Conservation (phyloP, 2,113 vertebrate species). For the Pholis gunnellus region DNA sequence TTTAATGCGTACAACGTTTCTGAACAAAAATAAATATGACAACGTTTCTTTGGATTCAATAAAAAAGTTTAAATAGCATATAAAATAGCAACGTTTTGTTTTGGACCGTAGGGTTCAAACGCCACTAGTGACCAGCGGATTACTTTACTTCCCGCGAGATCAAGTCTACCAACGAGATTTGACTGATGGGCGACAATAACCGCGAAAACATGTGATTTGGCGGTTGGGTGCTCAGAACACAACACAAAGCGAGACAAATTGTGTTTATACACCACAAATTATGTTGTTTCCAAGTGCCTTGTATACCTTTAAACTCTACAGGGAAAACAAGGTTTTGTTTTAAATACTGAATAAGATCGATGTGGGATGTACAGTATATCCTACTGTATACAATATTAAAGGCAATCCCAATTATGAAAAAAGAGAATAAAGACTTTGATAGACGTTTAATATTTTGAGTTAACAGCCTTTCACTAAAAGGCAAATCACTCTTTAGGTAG, state of each 20-base stretch:
- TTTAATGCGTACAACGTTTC: background rate
- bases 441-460: background rate
- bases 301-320: background rate
- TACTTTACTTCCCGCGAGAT: constrained; percentile 12
- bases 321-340: background rate
- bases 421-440: background rate
- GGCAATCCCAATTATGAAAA: background rate
- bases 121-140: background rate
- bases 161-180: background rate
- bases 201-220: background rate
- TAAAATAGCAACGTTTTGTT: background rate
- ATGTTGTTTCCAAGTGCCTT: background rate
- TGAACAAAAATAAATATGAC: background rate
- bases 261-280: background rate
- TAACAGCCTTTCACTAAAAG: background rate
- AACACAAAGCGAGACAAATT: background rate
- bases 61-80: background rate
- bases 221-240: background rate
- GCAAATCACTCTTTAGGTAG: background rate
- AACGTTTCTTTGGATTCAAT: background rate
- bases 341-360: background rate
- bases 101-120: background rate
- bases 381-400: background rate
- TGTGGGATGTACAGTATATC: background rate
- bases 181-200: background rate